Percentiles rank a stretch among this genome's conserved stretches.
These are phyloP conservation scores for Ophraella communa DNA, from an alignment of 2,888 invertebrate genomes.

Conservation along the genomic window DNA sequence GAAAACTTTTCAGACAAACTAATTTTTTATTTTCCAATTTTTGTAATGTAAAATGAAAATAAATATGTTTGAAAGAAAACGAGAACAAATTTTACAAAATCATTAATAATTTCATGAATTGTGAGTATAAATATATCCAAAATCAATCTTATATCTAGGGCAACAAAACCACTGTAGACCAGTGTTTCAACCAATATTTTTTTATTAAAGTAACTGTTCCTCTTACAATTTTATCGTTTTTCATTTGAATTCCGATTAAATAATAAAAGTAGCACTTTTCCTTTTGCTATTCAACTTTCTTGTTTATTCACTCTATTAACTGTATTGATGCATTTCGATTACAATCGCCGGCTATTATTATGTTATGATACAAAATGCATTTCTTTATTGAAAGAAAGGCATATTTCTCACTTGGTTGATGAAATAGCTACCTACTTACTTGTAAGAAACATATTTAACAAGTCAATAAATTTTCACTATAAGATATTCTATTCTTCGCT, in stretches of 20 bases:
- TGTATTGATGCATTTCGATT: conserved; percentile 22
- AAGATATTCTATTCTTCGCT: conserved; percentile 6
- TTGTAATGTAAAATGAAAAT: too few species aligned
- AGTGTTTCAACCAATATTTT: too few species aligned
- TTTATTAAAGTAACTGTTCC: neutral
- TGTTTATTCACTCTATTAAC: conserved; percentile 34
- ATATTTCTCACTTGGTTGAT: conserved; percentile 12
- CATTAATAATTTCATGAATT: too few species aligned
- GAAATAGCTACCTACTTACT: conserved; percentile 10
- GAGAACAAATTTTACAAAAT: too few species aligned
- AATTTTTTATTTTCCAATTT: too few species aligned
- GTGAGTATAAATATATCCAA: too few species aligned
- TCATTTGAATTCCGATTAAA: neutral
- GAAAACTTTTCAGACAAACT: too few species aligned
- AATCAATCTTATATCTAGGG: too few species aligned
- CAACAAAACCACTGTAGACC: too few species aligned
- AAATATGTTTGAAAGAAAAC: too few species aligned
- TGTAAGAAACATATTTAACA: conserved; percentile 21
- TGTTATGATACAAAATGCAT: conserved; percentile 15
- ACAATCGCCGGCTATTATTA: conserved; percentile 7
- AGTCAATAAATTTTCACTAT: conserved; percentile 20
- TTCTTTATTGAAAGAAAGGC: conserved; percentile 3
- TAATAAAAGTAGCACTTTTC: conserved; percentile 24
- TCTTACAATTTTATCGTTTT: conserved; percentile 1
- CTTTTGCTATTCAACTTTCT: conserved; percentile 35